Conservation (phyloP, 2,113 vertebrate genomes). For the Microtus montanus region DNA sequence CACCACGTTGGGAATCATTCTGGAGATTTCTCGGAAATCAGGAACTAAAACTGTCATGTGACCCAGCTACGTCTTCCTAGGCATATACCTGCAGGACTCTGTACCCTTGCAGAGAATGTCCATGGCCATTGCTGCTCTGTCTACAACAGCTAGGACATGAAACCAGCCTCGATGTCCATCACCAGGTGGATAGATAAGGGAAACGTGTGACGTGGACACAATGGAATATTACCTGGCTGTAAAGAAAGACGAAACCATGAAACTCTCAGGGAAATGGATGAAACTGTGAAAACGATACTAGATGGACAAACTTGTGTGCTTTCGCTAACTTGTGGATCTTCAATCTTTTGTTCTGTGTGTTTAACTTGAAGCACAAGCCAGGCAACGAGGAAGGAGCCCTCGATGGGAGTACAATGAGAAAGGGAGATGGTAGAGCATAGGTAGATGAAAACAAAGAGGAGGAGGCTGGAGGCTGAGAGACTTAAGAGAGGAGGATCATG, state of each 20-base stretch:
- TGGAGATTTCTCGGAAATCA: neutral
- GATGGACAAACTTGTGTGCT: neutral
- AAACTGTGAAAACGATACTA: neutral
- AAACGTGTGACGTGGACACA: neutral
- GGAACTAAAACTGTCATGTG: neutral
- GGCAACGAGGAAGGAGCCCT: neutral
- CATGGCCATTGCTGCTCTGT: neutral
- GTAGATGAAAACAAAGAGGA: neutral
- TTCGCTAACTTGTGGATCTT: neutral
- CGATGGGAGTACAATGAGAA: neutral
- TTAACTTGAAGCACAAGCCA: neutral
- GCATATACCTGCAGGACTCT: neutral
- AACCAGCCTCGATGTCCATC: neutral
- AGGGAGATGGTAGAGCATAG: neutral
- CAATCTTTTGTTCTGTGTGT: neutral
- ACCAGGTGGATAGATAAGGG: neutral
- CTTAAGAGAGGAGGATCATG: neutral
- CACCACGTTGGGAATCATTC: too few species aligned
- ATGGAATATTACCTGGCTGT: too few species aligned
- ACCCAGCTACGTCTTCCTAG: too few species aligned
- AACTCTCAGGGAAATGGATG: neutral
- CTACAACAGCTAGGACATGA: neutral
- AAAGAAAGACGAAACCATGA: neutral
- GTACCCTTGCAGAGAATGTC: neutral
- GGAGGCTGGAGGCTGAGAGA: neutral